These are phyloP conservation scores for Autographa pulchrina DNA, from an alignment of 2,888 invertebrate species.

Conservation along the genomic window DNA sequence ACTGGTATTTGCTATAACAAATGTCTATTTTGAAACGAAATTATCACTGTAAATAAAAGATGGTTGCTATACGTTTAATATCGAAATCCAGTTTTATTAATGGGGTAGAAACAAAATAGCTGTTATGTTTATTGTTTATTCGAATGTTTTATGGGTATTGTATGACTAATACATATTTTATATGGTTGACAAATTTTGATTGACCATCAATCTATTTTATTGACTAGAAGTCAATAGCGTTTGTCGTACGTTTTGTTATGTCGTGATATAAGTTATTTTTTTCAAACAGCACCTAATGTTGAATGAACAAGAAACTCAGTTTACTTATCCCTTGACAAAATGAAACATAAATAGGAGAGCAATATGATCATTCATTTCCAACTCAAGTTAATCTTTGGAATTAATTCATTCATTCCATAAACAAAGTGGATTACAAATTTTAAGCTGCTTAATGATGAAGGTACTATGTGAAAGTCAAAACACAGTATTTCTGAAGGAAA, in stretches of 20 bases:
- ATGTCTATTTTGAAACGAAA: neutral
- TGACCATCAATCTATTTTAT: no score
- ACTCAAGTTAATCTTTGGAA: conserved; percentile 15
- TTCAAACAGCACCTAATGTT: no score
- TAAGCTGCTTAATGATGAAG: conserved; percentile 27
- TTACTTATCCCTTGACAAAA: conserved; percentile 2
- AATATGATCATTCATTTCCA: conserved; percentile 11
- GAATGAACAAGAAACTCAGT: neutral
- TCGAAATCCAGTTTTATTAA: neutral
- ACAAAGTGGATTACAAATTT: conserved; percentile 25
- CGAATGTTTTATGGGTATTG: no score
- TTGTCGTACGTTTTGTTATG: no score
- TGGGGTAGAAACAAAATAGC: neutral
- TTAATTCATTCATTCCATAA: conserved; percentile 23
- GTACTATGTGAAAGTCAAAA: conserved; percentile 22
- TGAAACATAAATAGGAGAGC: neutral
- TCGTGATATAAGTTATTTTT: no score
- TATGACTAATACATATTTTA: no score
- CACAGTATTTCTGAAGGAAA: neutral
- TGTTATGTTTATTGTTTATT: no score
- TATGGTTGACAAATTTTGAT: no score
- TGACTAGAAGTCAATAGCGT: no score
- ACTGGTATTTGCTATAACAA: conserved; percentile 20
- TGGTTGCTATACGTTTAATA: neutral
- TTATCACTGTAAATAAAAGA: neutral